Percentiles rank a stretch among this genome's conserved stretches.
Conservation (phyloP, 2,113 vertebrate species). For the Loxodonta africana region DNA sequence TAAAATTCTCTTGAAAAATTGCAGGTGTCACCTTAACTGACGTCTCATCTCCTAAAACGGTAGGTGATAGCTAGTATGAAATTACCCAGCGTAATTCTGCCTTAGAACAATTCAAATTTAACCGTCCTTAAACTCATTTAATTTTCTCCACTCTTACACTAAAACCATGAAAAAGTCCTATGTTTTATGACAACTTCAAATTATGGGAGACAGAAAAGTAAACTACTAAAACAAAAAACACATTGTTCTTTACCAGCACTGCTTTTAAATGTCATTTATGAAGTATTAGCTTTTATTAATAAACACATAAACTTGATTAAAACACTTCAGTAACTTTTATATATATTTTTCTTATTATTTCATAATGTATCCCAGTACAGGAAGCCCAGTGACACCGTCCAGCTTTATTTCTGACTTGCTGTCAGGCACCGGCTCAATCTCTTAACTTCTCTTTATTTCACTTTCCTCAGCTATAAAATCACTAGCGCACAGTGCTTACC, state of each 20-base stretch:
- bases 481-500: not conserved
- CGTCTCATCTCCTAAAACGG: not conserved
- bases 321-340: not conserved
- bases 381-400: slow-evolving; percentile 35
- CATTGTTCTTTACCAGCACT: not conserved
- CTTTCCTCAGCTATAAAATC: slow-evolving; percentile 27
- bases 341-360: slow-evolving; percentile 22
- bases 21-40: not conserved
- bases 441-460: not conserved
- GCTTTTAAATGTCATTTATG: not conserved
- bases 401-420: slow-evolving; percentile 55
- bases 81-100: not conserved
- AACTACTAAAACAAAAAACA: slow-evolving; percentile 38
- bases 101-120: slow-evolving; percentile 25
- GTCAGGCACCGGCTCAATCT: not conserved
- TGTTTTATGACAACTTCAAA: slow-evolving; percentile 30
- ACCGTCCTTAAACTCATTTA: not conserved
- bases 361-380: not conserved
- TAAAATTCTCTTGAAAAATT: slow-evolving; percentile 10
- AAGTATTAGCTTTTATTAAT: slow-evolving; percentile 62
- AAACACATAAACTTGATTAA: slow-evolving; percentile 53
- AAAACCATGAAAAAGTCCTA: slow-evolving; percentile 36
- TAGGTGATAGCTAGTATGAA: not conserved
- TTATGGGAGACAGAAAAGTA: slow-evolving; percentile 48
- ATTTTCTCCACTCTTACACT: not conserved